A percentile compares a stretch with the other conserved stretches of the same genome.
Conservation (phyloP, 2,797 vertebrate genomes). For the Sebastes steindachneri region DNA sequence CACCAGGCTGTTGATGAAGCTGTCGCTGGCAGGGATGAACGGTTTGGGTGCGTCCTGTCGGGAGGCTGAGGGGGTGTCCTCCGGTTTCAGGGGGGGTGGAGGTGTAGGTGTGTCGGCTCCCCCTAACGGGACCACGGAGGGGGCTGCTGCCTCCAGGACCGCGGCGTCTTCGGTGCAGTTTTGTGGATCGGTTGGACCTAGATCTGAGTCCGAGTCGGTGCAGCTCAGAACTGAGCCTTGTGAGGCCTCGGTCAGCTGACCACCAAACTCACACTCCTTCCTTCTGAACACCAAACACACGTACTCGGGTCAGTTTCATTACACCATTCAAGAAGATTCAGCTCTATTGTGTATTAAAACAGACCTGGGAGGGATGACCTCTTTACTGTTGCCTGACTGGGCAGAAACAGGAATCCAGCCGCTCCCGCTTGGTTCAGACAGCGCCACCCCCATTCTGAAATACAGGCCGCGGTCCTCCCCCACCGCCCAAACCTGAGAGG, state of each 20-base stretch:
- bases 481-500: constrained; percentile 91
- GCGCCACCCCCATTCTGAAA: constrained; percentile 92
- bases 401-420: constrained; percentile 91
- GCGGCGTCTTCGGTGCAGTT: constrained; percentile 35
- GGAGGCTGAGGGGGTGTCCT: constrained; percentile 5
- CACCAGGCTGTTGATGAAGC: constrained; percentile 85
- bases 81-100: constrained; percentile 14
- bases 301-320: neutral
- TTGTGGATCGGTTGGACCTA: constrained; percentile 47
- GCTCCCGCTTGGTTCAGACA: constrained; percentile 91
- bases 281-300: constrained; percentile 65
- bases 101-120: constrained; percentile 16
- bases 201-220: constrained; percentile 84
- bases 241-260: constrained; percentile 86
- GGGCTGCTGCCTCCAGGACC: constrained; percentile 57
- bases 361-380: constrained; percentile 82
- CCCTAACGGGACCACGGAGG: constrained; percentile 66
- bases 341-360: neutral
- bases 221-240: constrained; percentile 82
- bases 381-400: constrained; percentile 83
- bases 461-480: constrained; percentile 91
- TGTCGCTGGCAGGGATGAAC: constrained; percentile 82
- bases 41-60: constrained; percentile 49
- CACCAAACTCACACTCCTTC: constrained; percentile 86
- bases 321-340: neutral